phyloP scores from a whole-genome alignment of 2,888 invertebrate species.

The Bombylius major region DNA sequence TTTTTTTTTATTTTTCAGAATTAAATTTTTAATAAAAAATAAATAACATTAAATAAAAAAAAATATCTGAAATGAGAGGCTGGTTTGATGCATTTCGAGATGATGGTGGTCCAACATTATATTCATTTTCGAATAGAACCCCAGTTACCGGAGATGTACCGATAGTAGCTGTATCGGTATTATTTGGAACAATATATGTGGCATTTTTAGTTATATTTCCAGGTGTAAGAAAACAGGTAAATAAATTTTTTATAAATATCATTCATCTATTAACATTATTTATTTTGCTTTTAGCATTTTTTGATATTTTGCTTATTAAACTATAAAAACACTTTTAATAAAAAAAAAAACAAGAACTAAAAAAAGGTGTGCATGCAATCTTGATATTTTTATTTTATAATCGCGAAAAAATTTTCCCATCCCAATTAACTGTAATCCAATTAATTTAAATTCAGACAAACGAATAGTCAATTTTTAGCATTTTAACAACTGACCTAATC shows the following conservation, averaged over 20 bases:
- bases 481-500: too few species aligned
- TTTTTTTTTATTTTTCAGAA: too few species aligned
- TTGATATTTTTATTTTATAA: too few species aligned
- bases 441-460: too few species aligned
- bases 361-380: too few species aligned
- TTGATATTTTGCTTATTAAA: slow-evolving; percentile 2
- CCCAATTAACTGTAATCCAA: too few species aligned
- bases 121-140: slow-evolving; percentile 87
- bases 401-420: too few species aligned
- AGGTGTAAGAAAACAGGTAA: slow-evolving; percentile 86
- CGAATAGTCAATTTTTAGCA: too few species aligned
- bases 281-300: background rate
- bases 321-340: slow-evolving; percentile 7
- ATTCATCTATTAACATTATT: background rate
- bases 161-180: slow-evolving; percentile 69
- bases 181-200: slow-evolving; percentile 82
- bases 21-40: too few species aligned
- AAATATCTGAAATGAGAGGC: slow-evolving; percentile 55
- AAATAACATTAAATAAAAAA: too few species aligned
- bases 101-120: slow-evolving; percentile 93
- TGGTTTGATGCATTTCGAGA: slow-evolving; percentile 96
- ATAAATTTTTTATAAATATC: slow-evolving; percentile 6
- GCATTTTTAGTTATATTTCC: slow-evolving; percentile 95
- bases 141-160: slow-evolving; percentile 90
- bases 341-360: too few species aligned